Evolutionary conservation across 2,113 vertebrate genomes (phyloP).

Genomic region (Spizaetus ornatus): DNA sequence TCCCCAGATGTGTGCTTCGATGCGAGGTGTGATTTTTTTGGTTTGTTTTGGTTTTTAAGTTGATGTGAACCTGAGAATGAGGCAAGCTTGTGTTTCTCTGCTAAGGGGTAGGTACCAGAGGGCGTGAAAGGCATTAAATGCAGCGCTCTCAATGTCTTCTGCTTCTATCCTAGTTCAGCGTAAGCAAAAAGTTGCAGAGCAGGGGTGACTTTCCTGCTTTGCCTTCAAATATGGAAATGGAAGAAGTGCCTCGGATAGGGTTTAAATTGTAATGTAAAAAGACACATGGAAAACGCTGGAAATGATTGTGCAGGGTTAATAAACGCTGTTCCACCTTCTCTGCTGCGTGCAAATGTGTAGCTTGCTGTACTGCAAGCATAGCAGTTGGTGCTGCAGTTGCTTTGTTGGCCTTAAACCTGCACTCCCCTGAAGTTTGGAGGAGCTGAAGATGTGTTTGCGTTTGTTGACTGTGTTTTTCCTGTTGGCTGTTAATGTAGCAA

Average conservation of each 20-base stretch:
- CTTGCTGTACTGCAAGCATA: fast-evolving
- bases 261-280: fast-evolving
- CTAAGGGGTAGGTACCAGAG: not conserved
- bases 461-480: not conserved
- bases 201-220: not conserved
- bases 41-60: not conserved
- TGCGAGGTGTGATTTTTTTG: fast-evolving
- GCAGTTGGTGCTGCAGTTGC: not conserved
- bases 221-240: fast-evolving
- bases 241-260: fast-evolving
- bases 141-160: fast-evolving
- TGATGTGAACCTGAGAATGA: fast-evolving
- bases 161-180: fast-evolving
- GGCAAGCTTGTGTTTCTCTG: fast-evolving
- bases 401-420: not conserved
- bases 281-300: not conserved
- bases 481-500: not conserved
- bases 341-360: fast-evolving
- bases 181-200: not conserved
- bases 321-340: not conserved
- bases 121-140: fast-evolving
- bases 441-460: not conserved
- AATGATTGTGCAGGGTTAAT: not conserved
- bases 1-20: fast-evolving
- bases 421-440: not conserved